Evolutionary conservation across 2,888 invertebrate genomes (phyloP).

Genomic region (Tinea trinotella): DNA sequence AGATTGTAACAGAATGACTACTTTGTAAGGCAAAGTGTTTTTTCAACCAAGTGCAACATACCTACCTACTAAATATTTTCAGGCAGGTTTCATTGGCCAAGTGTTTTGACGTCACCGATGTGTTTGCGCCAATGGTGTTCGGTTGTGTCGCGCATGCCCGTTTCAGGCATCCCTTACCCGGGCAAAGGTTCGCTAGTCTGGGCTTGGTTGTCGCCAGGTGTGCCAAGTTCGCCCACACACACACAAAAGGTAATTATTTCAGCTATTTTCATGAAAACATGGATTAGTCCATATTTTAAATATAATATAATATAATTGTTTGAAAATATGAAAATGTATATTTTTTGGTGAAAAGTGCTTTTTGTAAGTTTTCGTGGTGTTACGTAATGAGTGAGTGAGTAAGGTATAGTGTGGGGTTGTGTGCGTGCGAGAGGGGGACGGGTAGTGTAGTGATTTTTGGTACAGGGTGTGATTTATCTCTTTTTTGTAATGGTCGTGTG

Average conservation of each 20-base stretch:
- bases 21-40: too few relatives aligned
- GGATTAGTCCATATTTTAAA: neutral
- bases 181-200: constrained; percentile 36
- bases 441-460: constrained; percentile 30
- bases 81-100: constrained; percentile 45
- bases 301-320: neutral
- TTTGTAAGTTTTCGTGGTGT: constrained; percentile 19
- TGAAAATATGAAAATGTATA: neutral
- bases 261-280: too few relatives aligned
- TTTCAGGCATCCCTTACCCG: constrained; percentile 31
- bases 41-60: neutral
- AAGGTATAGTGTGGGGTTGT: constrained; percentile 28
- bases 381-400: constrained; percentile 28
- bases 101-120: constrained; percentile 52
- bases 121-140: constrained; percentile 46
- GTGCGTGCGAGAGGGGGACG: constrained; percentile 29
- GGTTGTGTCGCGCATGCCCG: constrained; percentile 47
- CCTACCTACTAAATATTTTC: constrained; percentile 68
- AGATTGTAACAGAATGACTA: too few relatives aligned
- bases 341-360: constrained; percentile 7
- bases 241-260: constrained; percentile 50
- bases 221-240: constrained; percentile 52
- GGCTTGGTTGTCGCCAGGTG: constrained; percentile 40
- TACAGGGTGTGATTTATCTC: neutral
- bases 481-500: neutral